Percentiles rank a stretch among this genome's conserved stretches.
These are phyloP conservation scores for Argynnis bischoffii DNA, from an alignment of 2,888 invertebrate species.

Conservation along the genomic window DNA sequence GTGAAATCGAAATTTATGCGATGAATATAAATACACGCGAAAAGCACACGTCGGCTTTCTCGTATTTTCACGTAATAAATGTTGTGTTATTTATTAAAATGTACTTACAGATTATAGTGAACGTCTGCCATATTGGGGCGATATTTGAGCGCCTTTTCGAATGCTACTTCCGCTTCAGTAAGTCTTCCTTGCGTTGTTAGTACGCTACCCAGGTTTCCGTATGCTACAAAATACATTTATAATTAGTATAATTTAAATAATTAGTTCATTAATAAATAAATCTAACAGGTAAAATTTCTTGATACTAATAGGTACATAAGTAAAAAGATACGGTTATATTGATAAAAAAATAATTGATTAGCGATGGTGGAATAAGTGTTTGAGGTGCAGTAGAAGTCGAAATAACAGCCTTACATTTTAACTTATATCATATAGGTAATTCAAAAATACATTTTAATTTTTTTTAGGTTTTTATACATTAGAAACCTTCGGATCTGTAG, in stretches of 20 bases:
- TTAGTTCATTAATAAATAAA: too few relatives aligned
- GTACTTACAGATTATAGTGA: conserved; percentile 98
- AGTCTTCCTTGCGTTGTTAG: conserved; percentile 93
- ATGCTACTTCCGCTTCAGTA: conserved; percentile 95
- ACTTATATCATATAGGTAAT: too few relatives aligned
- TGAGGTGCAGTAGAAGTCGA: too few relatives aligned
- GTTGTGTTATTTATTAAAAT: conserved; percentile 44
- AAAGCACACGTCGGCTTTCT: conserved; percentile 41
- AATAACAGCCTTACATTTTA: too few relatives aligned
- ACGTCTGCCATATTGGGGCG: conserved; percentile 99
- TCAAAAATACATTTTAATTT: too few relatives aligned
- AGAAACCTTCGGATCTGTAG: too few relatives aligned
- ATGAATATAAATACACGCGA: conserved; percentile 40
- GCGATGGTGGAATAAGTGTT: too few relatives aligned
- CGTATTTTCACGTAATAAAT: conserved; percentile 40
- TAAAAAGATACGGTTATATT: too few relatives aligned
- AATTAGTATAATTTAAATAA: background rate
- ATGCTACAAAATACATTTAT: conserved; percentile 85
- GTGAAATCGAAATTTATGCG: conserved; percentile 42
- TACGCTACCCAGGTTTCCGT: conserved; percentile 98
- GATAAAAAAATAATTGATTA: too few relatives aligned
- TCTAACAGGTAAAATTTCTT: too few relatives aligned
- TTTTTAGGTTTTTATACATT: too few relatives aligned
- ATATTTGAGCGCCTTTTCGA: conserved; percentile 93
- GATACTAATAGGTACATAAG: too few relatives aligned